Conservation (phyloP, 2,888 invertebrate species). For the Abscondita cerata region DNA sequence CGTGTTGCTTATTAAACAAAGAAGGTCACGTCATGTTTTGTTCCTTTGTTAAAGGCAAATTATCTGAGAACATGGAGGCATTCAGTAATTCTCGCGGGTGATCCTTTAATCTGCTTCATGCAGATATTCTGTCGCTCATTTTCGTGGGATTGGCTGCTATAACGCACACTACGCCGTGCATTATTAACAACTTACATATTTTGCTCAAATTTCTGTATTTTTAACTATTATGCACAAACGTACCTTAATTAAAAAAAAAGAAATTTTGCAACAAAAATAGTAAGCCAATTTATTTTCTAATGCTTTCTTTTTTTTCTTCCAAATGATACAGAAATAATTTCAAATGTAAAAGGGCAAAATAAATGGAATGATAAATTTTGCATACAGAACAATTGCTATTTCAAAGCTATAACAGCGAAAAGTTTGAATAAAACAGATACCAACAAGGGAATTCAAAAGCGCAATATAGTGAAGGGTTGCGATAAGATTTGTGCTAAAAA, state of each 20-base stretch:
- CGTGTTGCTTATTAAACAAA: constrained; percentile 24
- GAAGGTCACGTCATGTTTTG: constrained; percentile 36
- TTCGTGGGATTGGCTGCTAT: constrained; percentile 39
- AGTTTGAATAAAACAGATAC: constrained; percentile 16
- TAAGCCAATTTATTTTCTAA: not conserved
- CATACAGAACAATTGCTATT: constrained; percentile 13
- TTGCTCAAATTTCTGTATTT: no score
- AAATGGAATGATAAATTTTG: constrained; percentile 1
- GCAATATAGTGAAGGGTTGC: constrained; percentile 19
- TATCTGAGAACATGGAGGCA: constrained; percentile 45
- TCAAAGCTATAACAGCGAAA: constrained; percentile 11
- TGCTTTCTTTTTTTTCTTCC: not conserved
- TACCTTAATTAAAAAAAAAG: not conserved
- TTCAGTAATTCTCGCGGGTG: constrained; percentile 48
- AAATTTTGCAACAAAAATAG: not conserved
- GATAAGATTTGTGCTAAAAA: constrained; percentile 27
- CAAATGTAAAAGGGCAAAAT: not conserved
- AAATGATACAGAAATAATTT: constrained; percentile 3
- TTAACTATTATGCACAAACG: constrained; percentile 1
- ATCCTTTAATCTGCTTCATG: constrained; percentile 46
- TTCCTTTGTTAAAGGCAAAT: constrained; percentile 47
- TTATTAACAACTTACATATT: constrained; percentile 26
- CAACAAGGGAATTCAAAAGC: constrained; percentile 17
- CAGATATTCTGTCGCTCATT: constrained; percentile 47
- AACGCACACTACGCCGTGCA: constrained; percentile 9